Evolutionary conservation across 2,113 vertebrate species (phyloP), one percentile per base, ranked within the genome.

Genomic region (Corythornis cristatus): DNA sequence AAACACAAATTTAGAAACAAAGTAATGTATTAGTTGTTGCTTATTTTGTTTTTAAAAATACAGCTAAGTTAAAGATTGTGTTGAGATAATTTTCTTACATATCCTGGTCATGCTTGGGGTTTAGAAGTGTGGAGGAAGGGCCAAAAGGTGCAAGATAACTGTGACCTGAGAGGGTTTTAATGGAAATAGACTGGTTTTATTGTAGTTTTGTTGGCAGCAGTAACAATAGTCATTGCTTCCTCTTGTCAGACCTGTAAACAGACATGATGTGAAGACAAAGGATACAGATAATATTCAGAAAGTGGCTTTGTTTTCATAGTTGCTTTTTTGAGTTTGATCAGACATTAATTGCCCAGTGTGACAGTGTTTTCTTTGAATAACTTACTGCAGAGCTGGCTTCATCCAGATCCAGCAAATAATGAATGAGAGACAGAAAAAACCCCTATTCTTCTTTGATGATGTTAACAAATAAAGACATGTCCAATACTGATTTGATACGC

Each of bases 31-130:
- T 85, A 13, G 9, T 58, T 83, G 76, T 66, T 96, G 29, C 72
- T 93, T 10, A 73, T 93, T 92, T 81, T 90, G 46, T 86, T 29
- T 90, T 68, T 86, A 45, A 68, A 88, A 88, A 84, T 65, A 15
- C 20, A 81, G 11, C 14, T 51, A 71, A 71, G 7, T 48, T 80
- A 56, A 83, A 51, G 23, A 67, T 86, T 64, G n/a, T 40, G 21
- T 90, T n/a, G 43, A 74, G 11, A 75, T 86, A 31, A 6, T 74
- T 88, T 58, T 89, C 40, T 84, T 90, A 89, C 46, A 40, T 84
- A 58, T 42, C 66, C n/a, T 94, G 28, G 50, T 92, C 9, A 6
- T 51, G 35, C 4, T 79, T 60, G 22, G 4, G 2, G 20, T 65
- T 94, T 25, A 42, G 33, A 86, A 89, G 6, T 26, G 31, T 61